These are phyloP conservation scores for Triops cancriformis DNA, from an alignment of 1,140 invertebrate genomes.

Conservation along the genomic window DNA sequence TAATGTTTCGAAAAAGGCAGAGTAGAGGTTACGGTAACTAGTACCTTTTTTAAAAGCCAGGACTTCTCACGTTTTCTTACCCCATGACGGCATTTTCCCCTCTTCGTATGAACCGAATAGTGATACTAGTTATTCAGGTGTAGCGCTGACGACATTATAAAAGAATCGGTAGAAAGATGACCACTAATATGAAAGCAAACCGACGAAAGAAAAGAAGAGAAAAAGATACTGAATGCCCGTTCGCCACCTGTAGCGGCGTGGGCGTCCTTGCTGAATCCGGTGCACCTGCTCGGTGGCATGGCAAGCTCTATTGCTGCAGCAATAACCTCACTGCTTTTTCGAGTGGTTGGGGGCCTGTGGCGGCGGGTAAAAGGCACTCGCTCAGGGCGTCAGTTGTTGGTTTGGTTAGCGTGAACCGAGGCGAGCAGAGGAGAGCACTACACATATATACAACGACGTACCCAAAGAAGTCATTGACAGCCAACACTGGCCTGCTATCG, in stretches of 20 bases:
- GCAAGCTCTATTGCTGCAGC: not conserved
- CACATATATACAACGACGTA: not conserved
- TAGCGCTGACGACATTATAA: not conserved
- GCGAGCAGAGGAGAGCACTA: not conserved
- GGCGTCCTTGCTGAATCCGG: not conserved
- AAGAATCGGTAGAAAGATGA: not conserved
- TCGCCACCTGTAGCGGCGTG: constrained; percentile 11
- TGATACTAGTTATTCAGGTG: not conserved
- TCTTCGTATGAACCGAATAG: not conserved
- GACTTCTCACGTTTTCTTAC: too few relatives aligned
- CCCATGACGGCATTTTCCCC: not conserved
- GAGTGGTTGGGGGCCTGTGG: not conserved
- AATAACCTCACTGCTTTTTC: not conserved
- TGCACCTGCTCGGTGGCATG: constrained; percentile 11
- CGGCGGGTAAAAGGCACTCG: constrained; percentile 6
- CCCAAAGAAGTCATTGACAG: not conserved
- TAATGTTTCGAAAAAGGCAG: too few relatives aligned
- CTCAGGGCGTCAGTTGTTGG: not conserved
- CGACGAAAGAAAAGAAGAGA: not conserved
- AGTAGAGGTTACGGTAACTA: too few relatives aligned
- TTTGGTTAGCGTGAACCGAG: constrained; percentile 7
- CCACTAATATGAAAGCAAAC: not conserved
- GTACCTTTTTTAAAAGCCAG: too few relatives aligned
- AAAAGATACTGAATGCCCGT: not conserved
- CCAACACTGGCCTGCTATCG: too few relatives aligned